phyloP scores from a whole-genome alignment of 2,888 invertebrate species.

The Sphecodes monilicornis region DNA sequence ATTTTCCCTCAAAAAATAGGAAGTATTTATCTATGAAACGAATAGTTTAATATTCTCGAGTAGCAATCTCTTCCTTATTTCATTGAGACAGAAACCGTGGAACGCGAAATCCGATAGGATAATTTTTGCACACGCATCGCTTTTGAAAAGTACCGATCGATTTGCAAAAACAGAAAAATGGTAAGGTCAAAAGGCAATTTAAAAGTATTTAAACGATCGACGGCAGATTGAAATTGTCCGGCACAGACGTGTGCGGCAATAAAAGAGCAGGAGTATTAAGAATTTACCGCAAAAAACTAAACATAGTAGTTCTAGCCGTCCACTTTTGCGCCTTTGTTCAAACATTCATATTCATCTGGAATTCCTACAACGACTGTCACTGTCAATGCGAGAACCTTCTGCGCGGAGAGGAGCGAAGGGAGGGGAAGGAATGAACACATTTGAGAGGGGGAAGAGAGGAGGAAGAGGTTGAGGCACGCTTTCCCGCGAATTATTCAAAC shows the following conservation, averaged over 20 bases:
- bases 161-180: background rate
- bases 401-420: background rate
- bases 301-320: background rate
- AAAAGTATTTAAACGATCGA: background rate
- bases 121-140: background rate
- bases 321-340: conserved; percentile 13
- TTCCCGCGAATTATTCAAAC: conserved; percentile 8
- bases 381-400: background rate
- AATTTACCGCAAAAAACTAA: conserved; percentile 6
- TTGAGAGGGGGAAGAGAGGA: background rate
- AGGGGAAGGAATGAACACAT: no score
- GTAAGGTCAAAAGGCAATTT: background rate
- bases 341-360: conserved; percentile 10
- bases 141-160: background rate
- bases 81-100: background rate
- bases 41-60: no score
- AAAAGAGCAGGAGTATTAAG: background rate
- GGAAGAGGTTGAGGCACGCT: background rate
- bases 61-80: no score
- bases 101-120: background rate
- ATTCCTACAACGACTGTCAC: conserved; percentile 12
- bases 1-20: no score
- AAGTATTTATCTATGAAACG: background rate
- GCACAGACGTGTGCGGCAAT: background rate
- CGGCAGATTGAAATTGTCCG: background rate